Evolutionary conservation across 2,113 vertebrate genomes (phyloP).

Genomic region (Hippocampus abdominalis): DNA sequence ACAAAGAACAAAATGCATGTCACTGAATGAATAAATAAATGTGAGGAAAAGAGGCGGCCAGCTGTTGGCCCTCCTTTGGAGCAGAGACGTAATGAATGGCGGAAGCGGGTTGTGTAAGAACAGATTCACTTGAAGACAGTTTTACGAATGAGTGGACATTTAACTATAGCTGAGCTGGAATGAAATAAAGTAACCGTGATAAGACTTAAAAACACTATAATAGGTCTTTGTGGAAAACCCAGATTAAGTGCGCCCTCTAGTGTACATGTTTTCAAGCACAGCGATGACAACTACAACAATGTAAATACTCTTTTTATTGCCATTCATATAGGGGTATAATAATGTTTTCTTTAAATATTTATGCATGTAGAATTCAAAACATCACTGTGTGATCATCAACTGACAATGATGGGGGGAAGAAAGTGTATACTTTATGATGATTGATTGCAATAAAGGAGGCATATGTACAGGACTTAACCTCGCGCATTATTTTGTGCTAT

Average conservation of each 20-base stretch:
- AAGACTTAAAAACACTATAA: conserved; percentile 19
- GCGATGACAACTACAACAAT: not conserved
- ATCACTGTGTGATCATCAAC: conserved; percentile 44
- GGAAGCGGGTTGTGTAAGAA: conserved; percentile 43
- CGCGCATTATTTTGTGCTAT: not conserved
- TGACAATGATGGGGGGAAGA: conserved; percentile 25
- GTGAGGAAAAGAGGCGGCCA: conserved; percentile 42
- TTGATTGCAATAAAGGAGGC: conserved; percentile 30
- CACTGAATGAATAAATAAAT: conserved; percentile 48
- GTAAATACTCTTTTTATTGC: conserved; percentile 61
- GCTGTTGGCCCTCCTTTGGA: conserved; percentile 53
- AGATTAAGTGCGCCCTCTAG: conserved; percentile 44
- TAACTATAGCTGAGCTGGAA: conserved; percentile 51
- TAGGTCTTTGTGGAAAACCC: not conserved
- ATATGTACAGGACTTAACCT: not conserved
- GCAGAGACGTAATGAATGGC: conserved; percentile 49
- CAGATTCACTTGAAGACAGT: conserved; percentile 44
- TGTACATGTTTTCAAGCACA: conserved; percentile 28
- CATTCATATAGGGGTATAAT: conserved; percentile 57
- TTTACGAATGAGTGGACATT: conserved; percentile 53
- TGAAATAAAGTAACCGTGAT: conserved; percentile 32
- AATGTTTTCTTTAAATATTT: conserved; percentile 29
- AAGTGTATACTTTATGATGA: conserved; percentile 17
- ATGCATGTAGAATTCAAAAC: conserved; percentile 38
- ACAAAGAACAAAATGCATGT: conserved; percentile 42